A percentile compares a stretch with the other conserved stretches of the same genome.
phyloP scores from a whole-genome alignment of 2,113 vertebrate genomes.

The Carettochelys insculpta region DNA sequence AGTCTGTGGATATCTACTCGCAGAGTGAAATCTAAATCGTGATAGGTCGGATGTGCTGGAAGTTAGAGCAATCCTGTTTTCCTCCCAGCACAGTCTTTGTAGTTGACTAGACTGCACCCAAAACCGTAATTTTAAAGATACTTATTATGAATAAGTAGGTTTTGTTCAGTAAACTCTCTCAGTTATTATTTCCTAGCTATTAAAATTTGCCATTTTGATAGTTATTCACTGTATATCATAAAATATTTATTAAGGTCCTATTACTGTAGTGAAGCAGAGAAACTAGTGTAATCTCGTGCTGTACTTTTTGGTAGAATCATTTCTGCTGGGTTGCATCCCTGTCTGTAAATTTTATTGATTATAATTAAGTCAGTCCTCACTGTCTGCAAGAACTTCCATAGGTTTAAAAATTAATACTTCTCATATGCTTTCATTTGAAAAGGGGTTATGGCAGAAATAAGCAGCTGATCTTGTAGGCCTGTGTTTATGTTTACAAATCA shows the following conservation, averaged over 20 bases:
- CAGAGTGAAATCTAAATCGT: not conserved
- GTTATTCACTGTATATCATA: conserved; percentile 72
- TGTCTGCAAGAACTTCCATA: conserved; percentile 78
- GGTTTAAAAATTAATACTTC: conserved; percentile 76
- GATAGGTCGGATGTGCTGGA: not conserved
- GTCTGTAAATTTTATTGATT: conserved; percentile 85
- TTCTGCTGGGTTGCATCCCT: conserved; percentile 77
- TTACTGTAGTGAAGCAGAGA: conserved; percentile 62
- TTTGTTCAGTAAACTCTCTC: conserved; percentile 54
- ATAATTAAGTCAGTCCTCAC: conserved; percentile 81
- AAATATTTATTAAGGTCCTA: conserved; percentile 85
- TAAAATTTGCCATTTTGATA: conserved; percentile 60
- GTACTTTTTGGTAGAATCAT: conserved; percentile 72
- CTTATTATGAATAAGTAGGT: conserved; percentile 22
- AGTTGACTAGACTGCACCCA: not conserved
- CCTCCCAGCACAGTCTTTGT: not conserved
- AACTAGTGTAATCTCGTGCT: conserved; percentile 73
- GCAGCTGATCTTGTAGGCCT: conserved; percentile 59
- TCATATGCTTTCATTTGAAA: conserved; percentile 71
- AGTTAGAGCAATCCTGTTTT: not conserved
- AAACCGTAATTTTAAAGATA: not conserved
- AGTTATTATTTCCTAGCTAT: conserved; percentile 59
- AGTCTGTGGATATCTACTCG: not conserved
- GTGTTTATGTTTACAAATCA: conserved; percentile 56
- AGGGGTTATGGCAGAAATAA: conserved; percentile 63